Conservation (phyloP, 92 coral and sea anemone genomes). For the Zoanthus sansibaricus region DNA sequence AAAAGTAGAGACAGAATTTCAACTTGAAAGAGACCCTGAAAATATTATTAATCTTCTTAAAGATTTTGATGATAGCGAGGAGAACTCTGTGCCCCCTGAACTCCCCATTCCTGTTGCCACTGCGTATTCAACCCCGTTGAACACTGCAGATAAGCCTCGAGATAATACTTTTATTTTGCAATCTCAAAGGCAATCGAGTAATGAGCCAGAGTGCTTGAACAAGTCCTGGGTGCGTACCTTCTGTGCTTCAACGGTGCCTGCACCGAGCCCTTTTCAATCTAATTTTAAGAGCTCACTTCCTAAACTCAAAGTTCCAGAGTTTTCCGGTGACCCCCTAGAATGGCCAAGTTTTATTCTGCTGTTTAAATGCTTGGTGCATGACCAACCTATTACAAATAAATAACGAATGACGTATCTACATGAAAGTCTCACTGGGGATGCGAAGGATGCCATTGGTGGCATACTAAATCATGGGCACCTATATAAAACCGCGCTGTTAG, state of each 20-base stretch:
- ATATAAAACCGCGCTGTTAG: slow-evolving; percentile 14
- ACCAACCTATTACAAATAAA: slow-evolving; percentile 63
- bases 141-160: background rate
- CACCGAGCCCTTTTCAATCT: background rate
- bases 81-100: background rate
- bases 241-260: slow-evolving; percentile 1
- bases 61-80: slow-evolving; percentile 9
- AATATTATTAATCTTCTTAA: slow-evolving; percentile 28
- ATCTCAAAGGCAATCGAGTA: background rate
- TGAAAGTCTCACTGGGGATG: slow-evolving; percentile 50
- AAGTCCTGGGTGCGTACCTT: slow-evolving; percentile 30
- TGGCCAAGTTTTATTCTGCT: slow-evolving; percentile 55
- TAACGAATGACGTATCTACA: slow-evolving; percentile 61
- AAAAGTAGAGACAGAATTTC: background rate
- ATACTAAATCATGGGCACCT: too few relatives aligned
- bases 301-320: slow-evolving; percentile 38
- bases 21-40: too few relatives aligned
- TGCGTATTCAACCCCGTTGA: background rate
- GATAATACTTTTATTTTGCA: background rate
- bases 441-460: slow-evolving; percentile 64
- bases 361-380: slow-evolving; percentile 60
- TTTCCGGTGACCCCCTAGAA: slow-evolving; percentile 55
- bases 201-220: slow-evolving; percentile 7
- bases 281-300: slow-evolving; percentile 44
- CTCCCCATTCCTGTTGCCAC: background rate